Percentiles rank a stretch among this genome's conserved stretches.
These are phyloP conservation scores for Hyalella azteca DNA, from an alignment of 2,888 invertebrate species.

Conservation along the genomic window DNA sequence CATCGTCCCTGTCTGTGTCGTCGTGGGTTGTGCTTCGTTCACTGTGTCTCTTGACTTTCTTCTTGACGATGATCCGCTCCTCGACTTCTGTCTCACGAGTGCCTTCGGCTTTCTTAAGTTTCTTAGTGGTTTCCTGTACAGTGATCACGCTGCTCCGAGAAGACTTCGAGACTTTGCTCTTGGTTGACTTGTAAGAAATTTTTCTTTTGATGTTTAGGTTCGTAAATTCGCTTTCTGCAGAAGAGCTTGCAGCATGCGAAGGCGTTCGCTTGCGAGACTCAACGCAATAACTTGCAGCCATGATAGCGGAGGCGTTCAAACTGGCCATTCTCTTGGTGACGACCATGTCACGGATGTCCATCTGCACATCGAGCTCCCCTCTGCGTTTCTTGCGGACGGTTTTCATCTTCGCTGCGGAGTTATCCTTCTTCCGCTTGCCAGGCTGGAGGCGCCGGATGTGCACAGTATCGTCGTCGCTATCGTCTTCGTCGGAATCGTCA, in stretches of 20 bases:
- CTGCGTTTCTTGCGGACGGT: slow-evolving; percentile 59
- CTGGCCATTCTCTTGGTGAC: slow-evolving; percentile 91
- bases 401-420: slow-evolving; percentile 45
- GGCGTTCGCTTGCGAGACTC: slow-evolving; percentile 51
- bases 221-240: slow-evolving; percentile 54
- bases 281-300: slow-evolving; percentile 74
- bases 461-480: slow-evolving; percentile 65
- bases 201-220: slow-evolving; percentile 56
- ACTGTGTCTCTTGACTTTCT: slow-evolving; percentile 52
- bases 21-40: slow-evolving; percentile 9
- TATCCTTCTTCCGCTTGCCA: slow-evolving; percentile 43
- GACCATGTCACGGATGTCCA: slow-evolving; percentile 86
- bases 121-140: slow-evolving; percentile 56
- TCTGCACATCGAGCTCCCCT: slow-evolving; percentile 69
- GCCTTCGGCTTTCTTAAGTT: slow-evolving; percentile 57
- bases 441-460: slow-evolving; percentile 63
- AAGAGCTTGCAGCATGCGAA: slow-evolving; percentile 36
- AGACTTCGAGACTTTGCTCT: slow-evolving; percentile 47
- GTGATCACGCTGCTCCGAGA: slow-evolving; percentile 54
- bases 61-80: slow-evolving; percentile 57
- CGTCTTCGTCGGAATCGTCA: slow-evolving; percentile 61
- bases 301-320: slow-evolving; percentile 85
- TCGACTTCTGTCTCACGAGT: slow-evolving; percentile 53
- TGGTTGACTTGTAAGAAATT: slow-evolving; percentile 54
- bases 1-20: slow-evolving; percentile 42